Evolutionary conservation across 2,888 invertebrate species (phyloP), one percentile per base, ranked within the genome.

Genomic region (Deilephila porcellus): DNA sequence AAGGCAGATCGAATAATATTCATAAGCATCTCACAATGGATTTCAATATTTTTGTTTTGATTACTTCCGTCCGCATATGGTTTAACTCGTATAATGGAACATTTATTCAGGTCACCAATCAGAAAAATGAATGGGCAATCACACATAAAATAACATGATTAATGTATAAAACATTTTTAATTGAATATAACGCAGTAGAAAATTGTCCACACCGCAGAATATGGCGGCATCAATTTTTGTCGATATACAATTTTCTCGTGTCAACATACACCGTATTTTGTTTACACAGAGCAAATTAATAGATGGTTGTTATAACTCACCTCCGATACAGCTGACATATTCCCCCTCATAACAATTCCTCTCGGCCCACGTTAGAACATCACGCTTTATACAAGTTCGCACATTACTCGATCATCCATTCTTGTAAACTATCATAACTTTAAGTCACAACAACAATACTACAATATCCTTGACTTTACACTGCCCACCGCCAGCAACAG

Each of bases 321-420:
- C 85, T 78, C 77, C 72, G 74, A 74, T 74, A 64, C 75, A 72
- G 74, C 79, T 77, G 79, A 80, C 75, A 78, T 76, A 74, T 76
- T 75, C 74, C 53, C 71, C 34, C 34, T 17, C 71, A 79, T 79
- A 72, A 60, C 74, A 63, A 74, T 72, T 71, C 70, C 72, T 52
- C 32, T 74, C 45, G 56, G 19, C 5, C 25, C 59, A 59, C 59
- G 64, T 53, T 72, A 63, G 14, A 53, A 70, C 70, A 70, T 56
- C 56, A 34, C 70, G 19, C 59, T 71, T 17, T n/a, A 59, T 59
- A 53, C 70, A 71, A 71, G n/a, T 59, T 32, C n/a, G n/a, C 59
- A 32, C 59, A 71, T 59, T 71, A 71, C 25, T 25, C 67, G 25
- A 71, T 59, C 32, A 34, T 59, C 56, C 70, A 71, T 71, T 7